These are phyloP conservation scores for Gopherus flavomarginatus DNA, from an alignment of 2,113 vertebrate genomes.

Conservation along the genomic window DNA sequence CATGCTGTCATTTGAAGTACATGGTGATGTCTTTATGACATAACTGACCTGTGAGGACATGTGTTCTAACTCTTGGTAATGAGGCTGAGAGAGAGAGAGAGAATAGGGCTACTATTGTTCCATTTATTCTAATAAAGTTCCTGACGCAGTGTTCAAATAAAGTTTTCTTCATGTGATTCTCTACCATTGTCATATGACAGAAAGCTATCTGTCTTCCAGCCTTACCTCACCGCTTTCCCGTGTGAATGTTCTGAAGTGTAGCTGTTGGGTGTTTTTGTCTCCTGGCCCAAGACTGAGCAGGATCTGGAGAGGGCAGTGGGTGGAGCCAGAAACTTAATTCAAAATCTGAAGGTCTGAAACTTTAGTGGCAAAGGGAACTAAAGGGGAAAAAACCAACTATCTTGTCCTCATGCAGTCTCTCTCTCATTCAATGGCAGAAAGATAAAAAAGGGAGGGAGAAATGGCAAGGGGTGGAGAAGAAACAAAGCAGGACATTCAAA, in stretches of 20 bases:
- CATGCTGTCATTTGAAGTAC: background rate
- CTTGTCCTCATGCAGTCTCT: background rate
- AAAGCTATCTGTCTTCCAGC: background rate
- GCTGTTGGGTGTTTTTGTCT: rapidly evolving
- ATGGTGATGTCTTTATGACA: background rate
- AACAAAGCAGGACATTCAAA: too few species aligned
- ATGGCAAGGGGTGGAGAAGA: too few species aligned
- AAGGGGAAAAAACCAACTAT: background rate
- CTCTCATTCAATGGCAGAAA: background rate
- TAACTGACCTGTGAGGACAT: background rate
- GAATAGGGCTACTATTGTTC: background rate
- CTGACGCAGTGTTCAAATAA: background rate
- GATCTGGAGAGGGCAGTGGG: rapidly evolving
- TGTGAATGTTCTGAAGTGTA: background rate
- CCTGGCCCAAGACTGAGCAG: rapidly evolving
- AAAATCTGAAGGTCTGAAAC: background rate
- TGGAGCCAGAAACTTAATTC: background rate
- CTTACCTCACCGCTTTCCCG: background rate
- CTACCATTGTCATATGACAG: background rate
- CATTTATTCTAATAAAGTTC: background rate
- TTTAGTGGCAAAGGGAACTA: background rate
- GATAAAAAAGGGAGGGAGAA: background rate
- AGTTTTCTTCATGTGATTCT: background rate
- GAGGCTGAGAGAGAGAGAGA: background rate
- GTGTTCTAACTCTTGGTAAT: background rate